Conservation (phyloP, 2,888 invertebrate genomes). For the Pandemis heparana region DNA sequence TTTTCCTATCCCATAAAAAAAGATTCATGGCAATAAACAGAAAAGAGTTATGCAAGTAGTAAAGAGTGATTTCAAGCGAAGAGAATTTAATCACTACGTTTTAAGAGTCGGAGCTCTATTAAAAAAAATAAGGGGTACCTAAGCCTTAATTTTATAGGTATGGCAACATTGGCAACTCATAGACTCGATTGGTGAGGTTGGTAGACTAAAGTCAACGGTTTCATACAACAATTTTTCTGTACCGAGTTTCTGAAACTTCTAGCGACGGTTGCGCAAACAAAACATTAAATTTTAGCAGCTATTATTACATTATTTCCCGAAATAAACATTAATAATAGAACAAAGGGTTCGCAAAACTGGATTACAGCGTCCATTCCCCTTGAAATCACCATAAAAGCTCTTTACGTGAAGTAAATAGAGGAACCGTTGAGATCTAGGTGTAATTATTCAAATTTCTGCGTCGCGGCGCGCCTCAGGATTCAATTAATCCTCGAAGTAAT, state of each 20-base stretch:
- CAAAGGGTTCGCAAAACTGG: slow-evolving; percentile 9
- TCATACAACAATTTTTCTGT: too few relatives aligned
- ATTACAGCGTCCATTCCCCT: slow-evolving; percentile 11
- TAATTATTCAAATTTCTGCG: slow-evolving; percentile 32
- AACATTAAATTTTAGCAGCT: not conserved
- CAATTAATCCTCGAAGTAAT: slow-evolving; percentile 75
- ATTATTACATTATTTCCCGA: not conserved
- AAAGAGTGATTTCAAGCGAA: too few relatives aligned
- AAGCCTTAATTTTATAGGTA: too few relatives aligned
- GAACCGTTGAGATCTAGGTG: slow-evolving; percentile 7
- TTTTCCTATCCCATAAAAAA: not conserved
- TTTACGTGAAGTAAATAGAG: slow-evolving; percentile 23
- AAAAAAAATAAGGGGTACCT: too few relatives aligned
- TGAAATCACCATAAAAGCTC: slow-evolving; percentile 21
- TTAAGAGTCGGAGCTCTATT: too few relatives aligned
- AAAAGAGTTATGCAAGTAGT: too few relatives aligned
- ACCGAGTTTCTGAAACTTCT: too few relatives aligned
- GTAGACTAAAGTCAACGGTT: too few relatives aligned
- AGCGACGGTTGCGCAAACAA: not conserved
- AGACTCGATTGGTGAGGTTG: too few relatives aligned
- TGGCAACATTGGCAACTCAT: too few relatives aligned
- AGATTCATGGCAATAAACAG: too few relatives aligned
- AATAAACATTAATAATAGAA: slow-evolving; percentile 9
- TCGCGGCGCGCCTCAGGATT: slow-evolving; percentile 58
- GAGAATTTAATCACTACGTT: too few relatives aligned